Evolutionary conservation across 1,140 invertebrate genomes (phyloP).

Genomic region (Ceratoteleas bidentatus): DNA sequence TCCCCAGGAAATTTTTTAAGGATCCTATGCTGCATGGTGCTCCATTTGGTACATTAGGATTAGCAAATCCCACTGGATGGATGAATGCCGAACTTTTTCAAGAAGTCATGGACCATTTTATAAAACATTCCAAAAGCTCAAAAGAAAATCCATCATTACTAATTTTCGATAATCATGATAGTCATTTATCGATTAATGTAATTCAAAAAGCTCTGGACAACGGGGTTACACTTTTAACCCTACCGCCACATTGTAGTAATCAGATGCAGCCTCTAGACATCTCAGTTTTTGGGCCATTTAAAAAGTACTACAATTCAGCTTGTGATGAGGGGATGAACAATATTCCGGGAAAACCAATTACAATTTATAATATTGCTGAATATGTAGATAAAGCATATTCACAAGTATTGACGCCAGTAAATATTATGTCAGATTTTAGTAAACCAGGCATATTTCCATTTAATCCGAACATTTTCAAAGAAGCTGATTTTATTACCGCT

Average conservation of each 20-base stretch:
- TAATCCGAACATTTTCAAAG: background rate
- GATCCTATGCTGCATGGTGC: slow-evolving; percentile 12
- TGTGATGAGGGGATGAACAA: slow-evolving; percentile 71
- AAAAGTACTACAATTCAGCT: slow-evolving; percentile 70
- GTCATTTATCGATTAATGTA: slow-evolving; percentile 73
- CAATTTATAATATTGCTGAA: slow-evolving; percentile 79
- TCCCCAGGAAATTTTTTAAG: slow-evolving; percentile 19
- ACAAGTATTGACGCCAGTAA: background rate
- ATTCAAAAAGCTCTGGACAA: slow-evolving; percentile 63
- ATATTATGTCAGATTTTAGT: background rate
- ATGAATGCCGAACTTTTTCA: slow-evolving; percentile 22
- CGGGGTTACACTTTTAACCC: slow-evolving; percentile 73
- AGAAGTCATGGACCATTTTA: too few relatives aligned
- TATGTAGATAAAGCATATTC: slow-evolving; percentile 69
- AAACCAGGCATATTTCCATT: background rate
- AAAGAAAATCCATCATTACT: slow-evolving; percentile 19
- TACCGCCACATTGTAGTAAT: slow-evolving; percentile 79
- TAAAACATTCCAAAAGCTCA: background rate
- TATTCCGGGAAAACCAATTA: slow-evolving; percentile 77
- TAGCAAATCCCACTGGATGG: slow-evolving; percentile 28
- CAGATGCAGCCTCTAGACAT: slow-evolving; percentile 80
- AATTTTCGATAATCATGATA: slow-evolving; percentile 62
- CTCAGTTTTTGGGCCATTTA: slow-evolving; percentile 77
- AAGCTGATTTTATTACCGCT: too few relatives aligned
- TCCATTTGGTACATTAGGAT: slow-evolving; percentile 13